phyloP scores from a whole-genome alignment of 2,113 vertebrate genomes.

The Hyaena hyaena region DNA sequence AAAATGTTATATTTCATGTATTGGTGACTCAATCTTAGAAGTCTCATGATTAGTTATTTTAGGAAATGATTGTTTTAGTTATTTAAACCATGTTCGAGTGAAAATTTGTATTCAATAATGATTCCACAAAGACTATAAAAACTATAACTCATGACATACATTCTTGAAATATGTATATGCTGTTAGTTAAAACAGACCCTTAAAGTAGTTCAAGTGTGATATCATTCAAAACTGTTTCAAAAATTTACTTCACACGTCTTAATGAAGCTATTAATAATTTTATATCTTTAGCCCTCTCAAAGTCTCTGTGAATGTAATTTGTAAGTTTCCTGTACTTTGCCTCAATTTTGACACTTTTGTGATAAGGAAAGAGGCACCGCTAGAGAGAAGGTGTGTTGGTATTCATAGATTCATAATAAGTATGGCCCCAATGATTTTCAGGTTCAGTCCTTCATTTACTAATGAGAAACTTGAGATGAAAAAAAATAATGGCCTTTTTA shows the following conservation, averaged over 20 bases:
- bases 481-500: background rate
- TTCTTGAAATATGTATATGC: conserved; percentile 2
- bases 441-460: background rate
- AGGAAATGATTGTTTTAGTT: background rate
- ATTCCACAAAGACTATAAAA: conserved; percentile 4
- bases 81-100: background rate
- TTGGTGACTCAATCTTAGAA: conserved; percentile 24
- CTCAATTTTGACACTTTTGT: background rate
- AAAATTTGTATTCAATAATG: conserved; percentile 4
- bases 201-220: background rate
- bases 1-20: background rate
- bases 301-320: background rate
- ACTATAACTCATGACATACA: background rate
- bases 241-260: background rate
- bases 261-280: conserved; percentile 41
- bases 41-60: conserved; percentile 32
- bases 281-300: background rate
- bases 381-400: background rate
- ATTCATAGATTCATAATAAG: background rate
- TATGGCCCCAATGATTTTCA: background rate
- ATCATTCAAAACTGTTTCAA: conserved; percentile 37
- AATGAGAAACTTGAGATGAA: background rate
- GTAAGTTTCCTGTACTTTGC: background rate
- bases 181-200: background rate
- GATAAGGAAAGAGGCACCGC: background rate